These are phyloP conservation scores for Ectropis grisescens DNA, from an alignment of 1,140 invertebrate genomes.

Conservation along the genomic window DNA sequence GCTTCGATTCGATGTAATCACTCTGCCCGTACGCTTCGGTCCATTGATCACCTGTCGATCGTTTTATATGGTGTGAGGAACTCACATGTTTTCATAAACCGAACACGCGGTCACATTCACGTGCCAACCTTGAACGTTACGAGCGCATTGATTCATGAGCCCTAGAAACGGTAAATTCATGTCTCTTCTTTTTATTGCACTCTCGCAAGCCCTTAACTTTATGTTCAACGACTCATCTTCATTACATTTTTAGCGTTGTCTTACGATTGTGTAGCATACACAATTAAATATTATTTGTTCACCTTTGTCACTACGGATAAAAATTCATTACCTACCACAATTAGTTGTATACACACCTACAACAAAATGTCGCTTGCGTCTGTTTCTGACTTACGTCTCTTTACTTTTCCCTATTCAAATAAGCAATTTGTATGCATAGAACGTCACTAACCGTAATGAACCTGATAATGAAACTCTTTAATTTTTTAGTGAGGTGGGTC, in stretches of 20 bases:
- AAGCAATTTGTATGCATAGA: conserved; percentile 52
- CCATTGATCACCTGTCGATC: not conserved
- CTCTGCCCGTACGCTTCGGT: conserved; percentile 6
- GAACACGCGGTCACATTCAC: not conserved
- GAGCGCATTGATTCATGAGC: conserved; percentile 37
- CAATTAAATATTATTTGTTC: too few species aligned
- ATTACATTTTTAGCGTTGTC: too few species aligned
- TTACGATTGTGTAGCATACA: too few species aligned
- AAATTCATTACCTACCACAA: too few species aligned
- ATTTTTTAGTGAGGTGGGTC: conserved; percentile 53
- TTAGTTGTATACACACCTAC: too few species aligned
- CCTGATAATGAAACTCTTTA: conserved; percentile 57
- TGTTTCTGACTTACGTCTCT: conserved; percentile 1
- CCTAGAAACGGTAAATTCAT: conserved; percentile 28
- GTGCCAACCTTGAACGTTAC: conserved; percentile 15
- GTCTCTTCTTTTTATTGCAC: conserved; percentile 28
- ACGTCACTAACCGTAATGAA: conserved; percentile 36
- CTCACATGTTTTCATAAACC: too few species aligned
- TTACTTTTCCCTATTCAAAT: conserved; percentile 29
- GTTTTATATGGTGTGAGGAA: too few species aligned
- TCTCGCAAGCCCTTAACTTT: conserved; percentile 12
- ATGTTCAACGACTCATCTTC: not conserved
- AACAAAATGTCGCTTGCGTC: too few species aligned
- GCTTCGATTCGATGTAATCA: conserved; percentile 25
- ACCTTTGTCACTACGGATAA: too few species aligned